These are phyloP conservation scores for Drosophila jambulina DNA, from an alignment of 1,140 invertebrate species.

Conservation along the genomic window DNA sequence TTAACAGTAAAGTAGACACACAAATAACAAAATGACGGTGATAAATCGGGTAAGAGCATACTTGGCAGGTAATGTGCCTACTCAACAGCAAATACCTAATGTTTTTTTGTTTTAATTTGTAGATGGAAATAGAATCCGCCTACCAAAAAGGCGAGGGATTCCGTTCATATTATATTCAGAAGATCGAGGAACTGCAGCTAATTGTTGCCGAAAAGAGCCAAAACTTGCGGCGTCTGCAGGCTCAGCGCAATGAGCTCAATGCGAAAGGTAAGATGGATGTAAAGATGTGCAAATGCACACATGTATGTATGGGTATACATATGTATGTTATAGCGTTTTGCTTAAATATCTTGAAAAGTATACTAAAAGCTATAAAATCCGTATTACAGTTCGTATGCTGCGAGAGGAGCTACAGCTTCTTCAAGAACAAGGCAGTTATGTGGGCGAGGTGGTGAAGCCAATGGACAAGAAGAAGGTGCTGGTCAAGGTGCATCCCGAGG, in stretches of 20 bases:
- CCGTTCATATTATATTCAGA: conserved; percentile 97
- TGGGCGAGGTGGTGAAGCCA: conserved; percentile 99
- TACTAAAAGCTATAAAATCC: conserved; percentile 1
- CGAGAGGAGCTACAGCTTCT: conserved; percentile 98
- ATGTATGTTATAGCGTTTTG: background rate
- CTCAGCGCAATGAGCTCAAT: conserved; percentile 99
- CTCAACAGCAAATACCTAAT: background rate
- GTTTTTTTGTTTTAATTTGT: background rate
- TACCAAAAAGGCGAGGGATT: conserved; percentile 92
- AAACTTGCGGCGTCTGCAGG: conserved; percentile 98
- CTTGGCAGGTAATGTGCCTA: background rate
- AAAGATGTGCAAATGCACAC: background rate
- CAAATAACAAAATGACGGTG: conserved; percentile 66
- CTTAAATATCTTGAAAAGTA: background rate
- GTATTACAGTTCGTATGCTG: conserved; percentile 94
- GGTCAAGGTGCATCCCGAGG: conserved; percentile 99
- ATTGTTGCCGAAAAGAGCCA: conserved; percentile 99
- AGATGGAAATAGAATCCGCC: conserved; percentile 95
- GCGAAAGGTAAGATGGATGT: conserved; percentile 93
- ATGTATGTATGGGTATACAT: background rate
- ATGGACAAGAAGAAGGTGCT: conserved; percentile 99
- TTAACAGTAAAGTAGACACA: background rate
- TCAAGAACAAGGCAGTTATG: conserved; percentile 99
- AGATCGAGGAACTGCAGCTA: conserved; percentile 98
- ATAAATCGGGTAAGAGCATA: conserved; percentile 68